Evolutionary conservation across 2,113 vertebrate genomes (phyloP).

Genomic region (Scytalopus superciliaris): DNA sequence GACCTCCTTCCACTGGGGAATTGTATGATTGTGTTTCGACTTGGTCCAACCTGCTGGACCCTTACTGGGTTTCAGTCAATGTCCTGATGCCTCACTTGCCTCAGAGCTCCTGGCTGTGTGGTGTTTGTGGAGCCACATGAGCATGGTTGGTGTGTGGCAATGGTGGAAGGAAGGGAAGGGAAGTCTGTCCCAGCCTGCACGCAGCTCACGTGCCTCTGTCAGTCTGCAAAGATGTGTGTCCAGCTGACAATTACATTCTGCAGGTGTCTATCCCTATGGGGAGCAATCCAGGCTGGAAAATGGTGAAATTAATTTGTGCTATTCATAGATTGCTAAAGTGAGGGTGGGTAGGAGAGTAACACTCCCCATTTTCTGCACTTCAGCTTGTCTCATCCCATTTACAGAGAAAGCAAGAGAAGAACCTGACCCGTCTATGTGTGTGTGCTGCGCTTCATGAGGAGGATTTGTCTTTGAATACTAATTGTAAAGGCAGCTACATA

Average conservation of each 20-base stretch:
- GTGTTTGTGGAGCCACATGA: background rate
- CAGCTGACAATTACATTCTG: background rate
- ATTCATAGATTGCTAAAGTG: background rate
- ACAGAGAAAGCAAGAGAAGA: background rate
- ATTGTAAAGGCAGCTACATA: background rate
- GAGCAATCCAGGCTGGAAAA: background rate
- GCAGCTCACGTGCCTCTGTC: background rate
- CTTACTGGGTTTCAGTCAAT: background rate
- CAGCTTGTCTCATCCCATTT: background rate
- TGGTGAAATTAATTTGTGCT: background rate
- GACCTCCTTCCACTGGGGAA: rapidly evolving
- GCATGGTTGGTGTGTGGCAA: background rate
- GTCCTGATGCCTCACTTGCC: rapidly evolving
- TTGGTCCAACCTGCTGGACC: background rate
- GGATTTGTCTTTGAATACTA: background rate
- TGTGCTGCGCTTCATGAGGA: background rate
- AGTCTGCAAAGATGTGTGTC: background rate
- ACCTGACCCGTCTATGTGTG: background rate
- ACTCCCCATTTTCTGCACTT: background rate
- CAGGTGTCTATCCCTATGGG: background rate
- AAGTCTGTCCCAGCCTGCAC: background rate
- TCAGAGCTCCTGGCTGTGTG: background rate
- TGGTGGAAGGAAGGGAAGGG: background rate
- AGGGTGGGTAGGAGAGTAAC: background rate
- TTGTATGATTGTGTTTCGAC: background rate